Conservation (phyloP, 2,797 vertebrate genomes). For the Enteromius treurensis region DNA sequence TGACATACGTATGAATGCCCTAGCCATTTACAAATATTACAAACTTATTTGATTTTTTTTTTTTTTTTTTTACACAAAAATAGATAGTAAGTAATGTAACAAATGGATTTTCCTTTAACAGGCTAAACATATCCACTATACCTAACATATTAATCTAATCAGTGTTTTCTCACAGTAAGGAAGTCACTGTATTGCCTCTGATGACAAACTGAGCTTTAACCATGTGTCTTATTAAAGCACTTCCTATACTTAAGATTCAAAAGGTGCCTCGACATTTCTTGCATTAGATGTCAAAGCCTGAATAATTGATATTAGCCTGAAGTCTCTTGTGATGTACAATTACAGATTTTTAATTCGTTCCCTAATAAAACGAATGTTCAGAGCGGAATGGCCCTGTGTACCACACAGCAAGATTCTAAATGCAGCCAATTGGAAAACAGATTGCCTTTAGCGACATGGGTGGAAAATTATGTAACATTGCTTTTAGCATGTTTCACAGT, state of each 20-base stretch:
- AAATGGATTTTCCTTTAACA: background rate
- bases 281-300: slow-evolving; percentile 10
- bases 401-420: background rate
- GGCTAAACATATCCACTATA: background rate
- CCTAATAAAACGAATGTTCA: background rate
- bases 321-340: background rate
- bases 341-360: background rate
- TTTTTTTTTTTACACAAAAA: background rate
- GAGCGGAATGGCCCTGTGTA: background rate
- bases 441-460: background rate
- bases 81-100: background rate
- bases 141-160: background rate
- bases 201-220: slow-evolving; percentile 18
- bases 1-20: background rate
- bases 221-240: background rate
- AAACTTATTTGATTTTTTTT: background rate
- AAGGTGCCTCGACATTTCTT: background rate
- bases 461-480: background rate
- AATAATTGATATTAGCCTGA: background rate
- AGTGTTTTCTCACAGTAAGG: background rate
- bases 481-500: background rate
- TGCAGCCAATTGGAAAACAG: background rate
- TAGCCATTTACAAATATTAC: background rate
- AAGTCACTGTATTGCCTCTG: background rate
- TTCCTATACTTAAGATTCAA: background rate